Evolutionary conservation across 2,888 invertebrate species (phyloP).

Genomic region (Laspeyria flexula): DNA sequence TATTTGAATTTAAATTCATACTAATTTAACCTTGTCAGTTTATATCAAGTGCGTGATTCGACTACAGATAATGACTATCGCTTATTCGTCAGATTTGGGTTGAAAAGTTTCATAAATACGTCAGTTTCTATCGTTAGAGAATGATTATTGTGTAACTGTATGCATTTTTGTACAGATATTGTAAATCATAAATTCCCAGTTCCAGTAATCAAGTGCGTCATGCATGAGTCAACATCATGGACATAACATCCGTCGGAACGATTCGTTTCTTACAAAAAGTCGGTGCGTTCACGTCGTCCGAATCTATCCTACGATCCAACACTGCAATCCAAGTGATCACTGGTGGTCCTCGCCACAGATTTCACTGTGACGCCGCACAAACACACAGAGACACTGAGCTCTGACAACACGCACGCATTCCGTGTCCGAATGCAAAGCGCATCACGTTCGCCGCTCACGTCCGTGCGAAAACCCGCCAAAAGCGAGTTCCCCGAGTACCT

Average conservation of each 20-base stretch:
- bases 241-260: slow-evolving; percentile 76
- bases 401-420: slow-evolving; percentile 76
- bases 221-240: slow-evolving; percentile 83
- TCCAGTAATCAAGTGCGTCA: slow-evolving; percentile 83
- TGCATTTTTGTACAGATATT: slow-evolving; percentile 40
- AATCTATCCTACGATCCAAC: slow-evolving; percentile 78
- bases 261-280: slow-evolving; percentile 76
- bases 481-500: slow-evolving; percentile 72
- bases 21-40: slow-evolving; percentile 32
- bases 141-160: slow-evolving; percentile 30
- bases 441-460: slow-evolving; percentile 68
- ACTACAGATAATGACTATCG: slow-evolving; percentile 11
- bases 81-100: background rate
- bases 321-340: slow-evolving; percentile 84
- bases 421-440: slow-evolving; percentile 72
- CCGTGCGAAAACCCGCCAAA: slow-evolving; percentile 81
- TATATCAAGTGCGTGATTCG: slow-evolving; percentile 26
- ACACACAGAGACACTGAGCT: slow-evolving; percentile 54
- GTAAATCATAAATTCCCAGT: slow-evolving; percentile 70
- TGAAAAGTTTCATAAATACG: slow-evolving; percentile 14
- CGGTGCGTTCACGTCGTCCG: slow-evolving; percentile 61
- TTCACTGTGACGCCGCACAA: slow-evolving; percentile 68
- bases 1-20: slow-evolving; percentile 24
- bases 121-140: slow-evolving; percentile 20
- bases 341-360: slow-evolving; percentile 71